These are phyloP conservation scores for Hyppa rectilinea DNA, from an alignment of 2,888 invertebrate genomes.

Conservation along the genomic window DNA sequence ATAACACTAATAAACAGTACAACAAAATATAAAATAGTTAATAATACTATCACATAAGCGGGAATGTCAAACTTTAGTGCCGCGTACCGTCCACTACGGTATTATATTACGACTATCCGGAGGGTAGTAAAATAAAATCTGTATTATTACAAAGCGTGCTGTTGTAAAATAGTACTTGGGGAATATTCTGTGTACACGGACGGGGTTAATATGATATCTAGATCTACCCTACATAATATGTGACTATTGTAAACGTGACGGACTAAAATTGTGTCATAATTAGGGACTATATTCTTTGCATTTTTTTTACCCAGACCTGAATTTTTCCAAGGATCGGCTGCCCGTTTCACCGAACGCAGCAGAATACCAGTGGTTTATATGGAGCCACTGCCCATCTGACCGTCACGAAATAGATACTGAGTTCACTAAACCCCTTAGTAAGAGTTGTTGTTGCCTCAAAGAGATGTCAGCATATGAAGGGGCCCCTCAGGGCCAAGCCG, in stretches of 20 bases:
- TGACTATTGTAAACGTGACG: not conserved
- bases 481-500: too few species aligned
- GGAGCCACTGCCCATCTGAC: too few species aligned
- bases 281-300: too few species aligned
- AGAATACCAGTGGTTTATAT: too few species aligned
- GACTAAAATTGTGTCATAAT: not conserved
- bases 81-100: slow-evolving; percentile 11
- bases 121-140: slow-evolving; percentile 47
- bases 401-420: too few species aligned
- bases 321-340: too few species aligned
- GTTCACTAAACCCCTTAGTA: too few species aligned
- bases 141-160: slow-evolving; percentile 27
- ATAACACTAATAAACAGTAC: not conserved
- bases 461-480: too few species aligned
- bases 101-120: slow-evolving; percentile 39
- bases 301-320: too few species aligned
- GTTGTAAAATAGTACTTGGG: slow-evolving; percentile 37
- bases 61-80: slow-evolving; percentile 17
- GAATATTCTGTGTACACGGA: slow-evolving; percentile 24
- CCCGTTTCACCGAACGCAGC: too few species aligned
- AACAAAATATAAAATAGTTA: not conserved
- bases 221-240: not conserved
- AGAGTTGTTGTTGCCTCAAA: too few species aligned
- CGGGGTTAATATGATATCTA: not conserved
- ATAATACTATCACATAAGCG: slow-evolving; percentile 7